phyloP scores from a whole-genome alignment of 2,888 invertebrate species.

The Serripes groenlandicus region DNA sequence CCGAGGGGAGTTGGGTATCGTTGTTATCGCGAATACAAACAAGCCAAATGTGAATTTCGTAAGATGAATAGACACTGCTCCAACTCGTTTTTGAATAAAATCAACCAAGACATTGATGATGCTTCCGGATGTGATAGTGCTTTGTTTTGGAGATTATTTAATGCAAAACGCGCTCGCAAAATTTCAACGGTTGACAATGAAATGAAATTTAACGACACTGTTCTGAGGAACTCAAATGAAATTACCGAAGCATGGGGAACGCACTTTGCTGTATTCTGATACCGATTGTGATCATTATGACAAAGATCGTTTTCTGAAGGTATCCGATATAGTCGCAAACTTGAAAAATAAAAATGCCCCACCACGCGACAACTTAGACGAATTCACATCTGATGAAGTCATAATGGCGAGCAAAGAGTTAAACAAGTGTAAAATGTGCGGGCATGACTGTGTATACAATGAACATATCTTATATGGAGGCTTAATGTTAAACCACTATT shows the following conservation, averaged over 20 bases:
- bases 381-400: too few relatives aligned
- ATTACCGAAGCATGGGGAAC: neutral
- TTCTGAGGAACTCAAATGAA: neutral
- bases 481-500: too few relatives aligned
- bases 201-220: neutral
- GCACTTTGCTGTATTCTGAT: neutral
- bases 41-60: neutral
- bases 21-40: neutral
- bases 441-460: too few relatives aligned
- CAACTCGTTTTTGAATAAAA: neutral
- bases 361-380: too few relatives aligned
- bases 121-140: neutral
- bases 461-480: too few relatives aligned
- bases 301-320: neutral
- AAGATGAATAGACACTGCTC: neutral
- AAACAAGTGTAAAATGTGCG: too few relatives aligned
- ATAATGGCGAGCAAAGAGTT: too few relatives aligned
- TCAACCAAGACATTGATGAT: neutral
- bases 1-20: neutral
- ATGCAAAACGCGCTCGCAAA: neutral
- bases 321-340: too few relatives aligned
- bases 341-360: too few relatives aligned
- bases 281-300: neutral
- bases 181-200: neutral
- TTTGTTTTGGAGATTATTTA: neutral